These are phyloP conservation scores for Drosophila acutilabella DNA, from an alignment of 2,888 invertebrate genomes.

Conservation along the genomic window DNA sequence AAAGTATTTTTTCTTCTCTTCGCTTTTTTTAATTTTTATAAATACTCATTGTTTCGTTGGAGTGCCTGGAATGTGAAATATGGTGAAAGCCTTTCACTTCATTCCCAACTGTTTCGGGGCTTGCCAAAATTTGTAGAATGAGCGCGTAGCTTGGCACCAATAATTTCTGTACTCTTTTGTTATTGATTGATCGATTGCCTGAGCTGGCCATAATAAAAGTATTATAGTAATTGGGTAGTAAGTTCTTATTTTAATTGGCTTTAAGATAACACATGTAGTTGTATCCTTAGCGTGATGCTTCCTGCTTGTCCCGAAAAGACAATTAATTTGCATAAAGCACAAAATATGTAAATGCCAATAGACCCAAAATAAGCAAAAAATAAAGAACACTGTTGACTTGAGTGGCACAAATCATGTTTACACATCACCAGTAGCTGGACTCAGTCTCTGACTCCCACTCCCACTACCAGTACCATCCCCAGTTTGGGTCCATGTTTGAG, in stretches of 20 bases:
- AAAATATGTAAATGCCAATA: slow-evolving; percentile 70
- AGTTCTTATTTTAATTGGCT: slow-evolving; percentile 49
- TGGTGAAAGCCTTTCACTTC: slow-evolving; percentile 56
- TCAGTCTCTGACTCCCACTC: background rate
- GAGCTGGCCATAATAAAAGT: slow-evolving; percentile 13
- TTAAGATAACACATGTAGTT: slow-evolving; percentile 5
- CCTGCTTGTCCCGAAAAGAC: slow-evolving; percentile 28
- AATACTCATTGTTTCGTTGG: slow-evolving; percentile 14
- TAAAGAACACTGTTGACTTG: slow-evolving; percentile 47
- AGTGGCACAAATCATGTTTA: slow-evolving; percentile 77
- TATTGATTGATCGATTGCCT: slow-evolving; percentile 53
- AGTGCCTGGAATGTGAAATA: slow-evolving; percentile 45
- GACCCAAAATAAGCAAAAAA: slow-evolving; percentile 48
- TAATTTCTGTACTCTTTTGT: slow-evolving; percentile 37
- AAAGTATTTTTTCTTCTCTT: background rate
- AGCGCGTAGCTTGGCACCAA: slow-evolving; percentile 41
- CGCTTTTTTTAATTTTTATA: background rate
- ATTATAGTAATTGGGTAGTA: background rate
- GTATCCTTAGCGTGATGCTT: slow-evolving; percentile 10
- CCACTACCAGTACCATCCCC: no score
- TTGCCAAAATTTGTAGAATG: slow-evolving; percentile 47
- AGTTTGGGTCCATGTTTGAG: background rate
- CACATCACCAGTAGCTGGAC: slow-evolving; percentile 56
- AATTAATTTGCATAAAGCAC: slow-evolving; percentile 71
- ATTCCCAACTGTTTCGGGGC: slow-evolving; percentile 2